phyloP scores from a whole-genome alignment of 2,797 vertebrate species.

The Galago senegalensis region DNA sequence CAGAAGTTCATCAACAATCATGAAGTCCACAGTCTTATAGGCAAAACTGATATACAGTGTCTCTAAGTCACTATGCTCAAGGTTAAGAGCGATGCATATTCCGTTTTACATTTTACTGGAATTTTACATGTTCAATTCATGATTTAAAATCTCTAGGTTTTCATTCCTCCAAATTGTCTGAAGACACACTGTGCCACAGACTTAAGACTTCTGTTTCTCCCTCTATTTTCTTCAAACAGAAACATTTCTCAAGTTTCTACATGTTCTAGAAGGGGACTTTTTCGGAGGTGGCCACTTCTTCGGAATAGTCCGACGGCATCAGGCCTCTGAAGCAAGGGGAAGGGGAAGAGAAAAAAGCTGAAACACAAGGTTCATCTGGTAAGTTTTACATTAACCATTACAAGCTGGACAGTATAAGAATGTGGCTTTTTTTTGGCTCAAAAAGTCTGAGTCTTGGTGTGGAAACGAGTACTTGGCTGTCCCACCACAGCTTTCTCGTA shows the following conservation, averaged over 20 bases:
- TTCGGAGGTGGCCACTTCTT: conserved; percentile 97
- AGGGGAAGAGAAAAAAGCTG: conserved; percentile 94
- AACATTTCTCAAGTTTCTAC: conserved; percentile 93
- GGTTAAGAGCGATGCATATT: conserved; percentile 94
- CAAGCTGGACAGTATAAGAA: conserved; percentile 96
- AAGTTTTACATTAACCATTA: conserved; percentile 98
- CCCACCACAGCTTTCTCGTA: conserved; percentile 99
- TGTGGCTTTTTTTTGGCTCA: conserved; percentile 96
- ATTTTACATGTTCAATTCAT: conserved; percentile 98
- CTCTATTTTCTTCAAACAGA: conserved; percentile 95
- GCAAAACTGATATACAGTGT: conserved; percentile 94
- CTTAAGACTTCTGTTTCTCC: conserved; percentile 94
- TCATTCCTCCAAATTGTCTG: conserved; percentile 94
- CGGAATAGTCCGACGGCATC: conserved; percentile 98
- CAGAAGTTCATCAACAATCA: conserved; percentile 93
- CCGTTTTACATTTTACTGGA: conserved; percentile 95
- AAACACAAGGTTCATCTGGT: conserved; percentile 99
- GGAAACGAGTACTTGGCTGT: conserved; percentile 98
- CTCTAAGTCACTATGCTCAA: conserved; percentile 95
- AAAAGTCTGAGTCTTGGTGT: conserved; percentile 99
- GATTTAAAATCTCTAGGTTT: conserved; percentile 94
- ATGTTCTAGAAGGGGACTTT: conserved; percentile 94
- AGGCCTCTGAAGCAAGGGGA: conserved; percentile 97
- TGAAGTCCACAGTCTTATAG: conserved; percentile 95
- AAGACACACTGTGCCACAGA: conserved; percentile 95